Evolutionary conservation across 2,888 invertebrate species (phyloP), one percentile per base, ranked within the genome.

Genomic region (Amiota minor): DNA sequence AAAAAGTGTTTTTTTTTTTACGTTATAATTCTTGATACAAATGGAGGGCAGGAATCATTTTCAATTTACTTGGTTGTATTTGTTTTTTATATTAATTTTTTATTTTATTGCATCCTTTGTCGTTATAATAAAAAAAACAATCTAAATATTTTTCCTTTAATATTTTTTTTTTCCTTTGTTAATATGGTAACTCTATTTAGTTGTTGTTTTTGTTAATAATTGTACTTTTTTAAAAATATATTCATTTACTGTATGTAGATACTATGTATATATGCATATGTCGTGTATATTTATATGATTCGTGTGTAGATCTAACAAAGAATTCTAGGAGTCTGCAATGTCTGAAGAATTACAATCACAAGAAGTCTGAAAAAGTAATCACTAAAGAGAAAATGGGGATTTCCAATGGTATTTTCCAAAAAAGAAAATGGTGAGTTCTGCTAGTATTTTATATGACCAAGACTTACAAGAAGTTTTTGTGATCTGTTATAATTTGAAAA

Each of bases 41-140:
- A 83, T 86, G 86, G 86, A 87, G 87, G 87, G 87, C 87, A 88
- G 88, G 88, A 87, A 88, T 87, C 85, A 86, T 78, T 87, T 87
- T 87, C 88, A 87, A 82, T 83, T 82, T 83, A 83, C 82, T 85
- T 85, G 85, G 79, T 85, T 76, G 59, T 56, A 11, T 61, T 70
- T 49, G 14, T 70, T 45, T 56, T 78, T 18, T 59, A n/a, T 73
- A 67, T 84, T 77, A 75, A 18, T 18, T 55, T 67, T 35, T 35
- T 69, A 16, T 64, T 61, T 61, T 72, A 67, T 68, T 72, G 62
- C 56, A 73, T 53, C 59, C 56, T 70, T 71, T 62, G 23, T 55
- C 12, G 59, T 75, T 67, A 45, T 67, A 35, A 35, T 35, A 50
- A 46, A 67, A 23, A 61, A 49, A 46, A 72, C 56, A 65, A 72